Percentiles rank a stretch among this genome's conserved stretches.
These are phyloP conservation scores for Lagenorhynchus albirostris DNA, from an alignment of 2,113 vertebrate species.

Conservation along the genomic window DNA sequence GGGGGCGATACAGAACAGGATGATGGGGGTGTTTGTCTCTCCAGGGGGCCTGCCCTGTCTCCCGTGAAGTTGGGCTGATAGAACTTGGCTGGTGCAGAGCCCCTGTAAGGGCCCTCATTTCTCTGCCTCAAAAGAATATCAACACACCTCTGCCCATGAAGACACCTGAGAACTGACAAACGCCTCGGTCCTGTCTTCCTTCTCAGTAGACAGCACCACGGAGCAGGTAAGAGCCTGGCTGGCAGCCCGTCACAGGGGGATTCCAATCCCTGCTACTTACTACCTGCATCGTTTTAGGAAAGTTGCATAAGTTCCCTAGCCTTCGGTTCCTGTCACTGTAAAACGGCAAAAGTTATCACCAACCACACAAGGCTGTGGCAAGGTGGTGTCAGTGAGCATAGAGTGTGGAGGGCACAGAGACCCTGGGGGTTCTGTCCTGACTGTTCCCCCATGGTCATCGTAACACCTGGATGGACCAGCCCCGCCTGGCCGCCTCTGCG, in stretches of 20 bases:
- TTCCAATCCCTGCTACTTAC: fast-evolving
- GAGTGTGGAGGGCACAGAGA: too few relatives aligned
- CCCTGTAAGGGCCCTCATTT: not conserved
- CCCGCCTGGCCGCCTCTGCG: fast-evolving
- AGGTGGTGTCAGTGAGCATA: not conserved
- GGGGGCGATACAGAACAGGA: not conserved
- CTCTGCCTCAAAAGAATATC: not conserved
- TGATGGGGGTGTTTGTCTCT: not conserved
- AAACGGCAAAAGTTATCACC: not conserved
- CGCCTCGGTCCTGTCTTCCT: not conserved
- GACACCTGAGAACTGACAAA: not conserved
- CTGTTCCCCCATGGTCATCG: not conserved
- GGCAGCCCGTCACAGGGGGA: not conserved
- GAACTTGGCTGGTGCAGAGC: not conserved
- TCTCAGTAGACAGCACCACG: not conserved
- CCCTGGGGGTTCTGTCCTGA: too few relatives aligned
- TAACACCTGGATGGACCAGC: not conserved
- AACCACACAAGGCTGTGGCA: not conserved
- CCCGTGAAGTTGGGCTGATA: not conserved
- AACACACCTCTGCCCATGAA: not conserved
- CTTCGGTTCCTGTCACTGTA: not conserved
- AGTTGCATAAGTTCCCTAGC: not conserved
- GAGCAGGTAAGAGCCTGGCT: not conserved
- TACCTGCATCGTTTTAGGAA: not conserved
- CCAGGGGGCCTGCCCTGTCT: not conserved